Evolutionary conservation across 2,113 vertebrate genomes (phyloP).

Genomic region (Choloepus hoffmanni): DNA sequence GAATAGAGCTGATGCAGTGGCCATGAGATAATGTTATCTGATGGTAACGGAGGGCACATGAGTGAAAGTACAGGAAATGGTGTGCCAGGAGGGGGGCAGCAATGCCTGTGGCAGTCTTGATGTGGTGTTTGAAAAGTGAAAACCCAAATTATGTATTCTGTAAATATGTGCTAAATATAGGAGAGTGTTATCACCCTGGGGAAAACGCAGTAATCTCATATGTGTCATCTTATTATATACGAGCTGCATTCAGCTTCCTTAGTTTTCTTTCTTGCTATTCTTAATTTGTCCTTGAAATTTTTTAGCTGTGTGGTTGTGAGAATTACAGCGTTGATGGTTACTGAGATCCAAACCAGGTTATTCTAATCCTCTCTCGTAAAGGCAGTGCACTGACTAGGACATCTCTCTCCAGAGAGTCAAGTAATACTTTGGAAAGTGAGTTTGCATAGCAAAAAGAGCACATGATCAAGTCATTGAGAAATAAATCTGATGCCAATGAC

Average conservation of each 20-base stretch:
- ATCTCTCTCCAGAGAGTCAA: not conserved
- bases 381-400: not conserved
- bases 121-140: not conserved
- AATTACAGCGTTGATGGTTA: not conserved
- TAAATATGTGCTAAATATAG: not conserved
- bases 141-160: not conserved
- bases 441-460: not conserved
- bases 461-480: not conserved
- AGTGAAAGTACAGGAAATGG: not conserved
- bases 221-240: not conserved
- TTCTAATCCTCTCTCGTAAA: not conserved
- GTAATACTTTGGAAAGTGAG: not conserved
- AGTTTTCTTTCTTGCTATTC: not conserved
- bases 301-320: not conserved
- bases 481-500: not conserved
- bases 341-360: not conserved
- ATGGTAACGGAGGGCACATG: rapidly evolving
- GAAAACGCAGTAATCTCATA: too few species aligned
- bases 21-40: not conserved
- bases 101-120: rapidly evolving
- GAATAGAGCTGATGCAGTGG: not conserved
- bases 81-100: rapidly evolving
- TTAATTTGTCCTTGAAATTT: conserved; percentile 32
- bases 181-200: not conserved
- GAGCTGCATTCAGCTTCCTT: not conserved